A percentile compares a stretch with the other conserved stretches of the same genome.
Conservation (phyloP, 2,888 invertebrate species). For the Notodonta ziczac region DNA sequence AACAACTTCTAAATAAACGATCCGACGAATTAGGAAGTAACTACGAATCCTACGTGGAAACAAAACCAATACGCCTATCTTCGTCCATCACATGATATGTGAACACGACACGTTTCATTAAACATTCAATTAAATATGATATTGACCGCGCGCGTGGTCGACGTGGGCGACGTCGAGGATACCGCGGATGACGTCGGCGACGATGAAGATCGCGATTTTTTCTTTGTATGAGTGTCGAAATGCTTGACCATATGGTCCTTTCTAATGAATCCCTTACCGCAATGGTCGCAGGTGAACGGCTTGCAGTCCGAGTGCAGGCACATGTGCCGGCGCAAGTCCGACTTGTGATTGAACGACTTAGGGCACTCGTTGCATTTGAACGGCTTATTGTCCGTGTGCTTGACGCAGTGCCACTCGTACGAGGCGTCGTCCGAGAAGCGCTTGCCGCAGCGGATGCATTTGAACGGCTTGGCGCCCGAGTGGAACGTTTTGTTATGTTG, state of each 20-base stretch:
- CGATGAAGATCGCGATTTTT: conserved; percentile 70
- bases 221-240: conserved; percentile 90
- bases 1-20: conserved; percentile 21
- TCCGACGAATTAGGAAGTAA: conserved; percentile 27
- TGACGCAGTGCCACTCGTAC: conserved; percentile 90
- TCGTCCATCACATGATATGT: conserved; percentile 61
- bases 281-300: conserved; percentile 91
- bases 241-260: conserved; percentile 97
- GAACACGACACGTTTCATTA: conserved; percentile 25
- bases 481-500: conserved; percentile 96
- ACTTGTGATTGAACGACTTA: conserved; percentile 96
- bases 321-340: conserved; percentile 93
- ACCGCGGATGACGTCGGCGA: conserved; percentile 52
- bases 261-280: conserved; percentile 94
- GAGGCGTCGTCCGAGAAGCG: conserved; percentile 89
- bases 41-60: conserved; percentile 44
- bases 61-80: conserved; percentile 42
- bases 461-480: conserved; percentile 93
- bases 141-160: conserved; percentile 23
- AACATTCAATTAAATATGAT: conserved; percentile 23
- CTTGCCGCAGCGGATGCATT: conserved; percentile 94
- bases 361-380: conserved; percentile 94
- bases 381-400: conserved; percentile 93
- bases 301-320: conserved; percentile 94
- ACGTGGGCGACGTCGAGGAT: conserved; percentile 50